Conservation (phyloP, 2,888 invertebrate species). For the Saturnia pavonia region DNA sequence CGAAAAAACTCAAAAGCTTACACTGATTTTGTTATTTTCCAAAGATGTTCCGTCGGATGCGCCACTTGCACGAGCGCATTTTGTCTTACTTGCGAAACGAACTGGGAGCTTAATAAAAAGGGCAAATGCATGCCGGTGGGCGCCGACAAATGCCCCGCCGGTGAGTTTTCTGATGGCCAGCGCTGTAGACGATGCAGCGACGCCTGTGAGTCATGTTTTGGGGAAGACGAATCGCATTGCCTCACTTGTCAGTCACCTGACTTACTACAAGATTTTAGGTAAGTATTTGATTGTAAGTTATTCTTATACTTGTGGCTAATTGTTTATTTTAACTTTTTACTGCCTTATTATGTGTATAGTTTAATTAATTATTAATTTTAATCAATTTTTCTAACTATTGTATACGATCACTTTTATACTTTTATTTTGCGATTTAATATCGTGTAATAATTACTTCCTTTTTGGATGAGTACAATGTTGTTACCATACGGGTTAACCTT, state of each 20-base stretch:
- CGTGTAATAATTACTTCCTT: too few species aligned
- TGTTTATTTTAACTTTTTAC: too few species aligned
- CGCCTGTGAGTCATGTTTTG: constrained; percentile 92
- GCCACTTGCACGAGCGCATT: constrained; percentile 86
- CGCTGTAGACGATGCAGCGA: constrained; percentile 89
- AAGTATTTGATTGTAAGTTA: constrained; percentile 30
- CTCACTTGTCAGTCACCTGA: constrained; percentile 88
- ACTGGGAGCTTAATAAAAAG: constrained; percentile 89
- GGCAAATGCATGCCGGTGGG: constrained; percentile 87
- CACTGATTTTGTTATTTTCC: constrained; percentile 23
- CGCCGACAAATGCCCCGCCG: constrained; percentile 85
- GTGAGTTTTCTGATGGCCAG: constrained; percentile 83
- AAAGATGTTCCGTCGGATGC: constrained; percentile 89
- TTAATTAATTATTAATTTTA: too few species aligned
- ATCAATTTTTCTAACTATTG: too few species aligned
- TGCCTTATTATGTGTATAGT: too few species aligned
- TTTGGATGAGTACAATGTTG: too few species aligned
- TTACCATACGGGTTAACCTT: too few species aligned
- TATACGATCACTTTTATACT: too few species aligned
- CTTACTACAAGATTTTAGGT: constrained; percentile 84
- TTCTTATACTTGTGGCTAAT: not conserved
- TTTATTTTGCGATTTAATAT: too few species aligned
- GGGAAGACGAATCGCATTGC: constrained; percentile 87
- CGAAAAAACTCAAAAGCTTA: not conserved
- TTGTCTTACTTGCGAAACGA: constrained; percentile 87